Percentiles rank a stretch among this genome's conserved stretches.
These are phyloP conservation scores for Drosophila kuntzei DNA, from an alignment of 2,888 invertebrate genomes.

Conservation along the genomic window DNA sequence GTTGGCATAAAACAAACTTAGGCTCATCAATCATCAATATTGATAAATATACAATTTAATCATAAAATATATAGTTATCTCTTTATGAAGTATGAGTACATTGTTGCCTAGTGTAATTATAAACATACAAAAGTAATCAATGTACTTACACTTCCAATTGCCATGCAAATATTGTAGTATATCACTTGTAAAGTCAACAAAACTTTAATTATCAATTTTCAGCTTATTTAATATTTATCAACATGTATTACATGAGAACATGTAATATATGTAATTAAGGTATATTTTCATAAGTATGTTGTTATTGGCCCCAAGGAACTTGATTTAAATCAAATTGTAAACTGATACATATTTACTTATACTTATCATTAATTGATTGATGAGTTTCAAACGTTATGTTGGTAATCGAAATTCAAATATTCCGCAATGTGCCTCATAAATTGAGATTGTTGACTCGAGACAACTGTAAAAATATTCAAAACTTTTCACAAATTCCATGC, in stretches of 20 bases:
- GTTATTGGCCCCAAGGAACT: neutral
- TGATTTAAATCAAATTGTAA: constrained; percentile 9
- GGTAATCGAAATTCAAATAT: constrained; percentile 1
- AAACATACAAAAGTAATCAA: constrained; percentile 5
- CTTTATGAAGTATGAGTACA: neutral
- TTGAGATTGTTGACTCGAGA: constrained; percentile 39
- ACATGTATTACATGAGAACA: neutral
- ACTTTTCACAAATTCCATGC: constrained; percentile 61
- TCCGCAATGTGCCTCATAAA: constrained; percentile 32
- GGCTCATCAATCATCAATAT: neutral
- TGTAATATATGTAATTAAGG: constrained; percentile 2
- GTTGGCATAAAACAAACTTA: neutral
- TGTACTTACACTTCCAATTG: constrained; percentile 2
- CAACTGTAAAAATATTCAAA: constrained; percentile 35
- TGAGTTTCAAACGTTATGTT: constrained; percentile 16
- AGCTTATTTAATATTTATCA: constrained; percentile 27
- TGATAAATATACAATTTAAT: neutral
- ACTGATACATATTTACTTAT: constrained; percentile 1
- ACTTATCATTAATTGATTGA: constrained; percentile 31
- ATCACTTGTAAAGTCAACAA: constrained; percentile 41
- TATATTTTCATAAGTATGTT: constrained; percentile 4
- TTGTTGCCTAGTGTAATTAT: constrained; percentile 25
- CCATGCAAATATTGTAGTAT: constrained; percentile 23
- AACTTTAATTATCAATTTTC: constrained; percentile 36
- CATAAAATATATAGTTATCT: neutral